Evolutionary conservation across 2,888 invertebrate genomes (phyloP).

Genomic region (Tenthredo amoena): DNA sequence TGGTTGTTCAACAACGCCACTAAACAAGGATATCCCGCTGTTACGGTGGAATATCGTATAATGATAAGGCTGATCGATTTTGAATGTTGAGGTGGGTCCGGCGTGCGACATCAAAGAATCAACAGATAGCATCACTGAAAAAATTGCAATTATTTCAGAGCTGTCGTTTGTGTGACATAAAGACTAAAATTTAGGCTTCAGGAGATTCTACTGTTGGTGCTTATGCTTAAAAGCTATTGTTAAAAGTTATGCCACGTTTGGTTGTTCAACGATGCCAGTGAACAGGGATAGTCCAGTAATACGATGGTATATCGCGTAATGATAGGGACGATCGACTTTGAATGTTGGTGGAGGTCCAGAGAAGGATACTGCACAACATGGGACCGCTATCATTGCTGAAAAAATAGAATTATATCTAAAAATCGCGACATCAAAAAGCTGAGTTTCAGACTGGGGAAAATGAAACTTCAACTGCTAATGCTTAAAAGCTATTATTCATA

Average conservation of each 20-base stretch:
- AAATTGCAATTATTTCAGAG: not conserved
- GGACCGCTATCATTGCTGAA: not conserved
- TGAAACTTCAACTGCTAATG: too few species aligned
- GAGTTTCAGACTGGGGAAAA: not conserved
- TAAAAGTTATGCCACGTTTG: not conserved
- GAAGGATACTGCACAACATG: too few species aligned
- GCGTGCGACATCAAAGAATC: not conserved
- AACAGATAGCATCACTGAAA: not conserved
- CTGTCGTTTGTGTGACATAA: too few species aligned
- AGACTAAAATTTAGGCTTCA: not conserved
- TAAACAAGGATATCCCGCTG: not conserved
- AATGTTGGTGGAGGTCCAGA: too few species aligned
- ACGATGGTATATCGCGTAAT: slow-evolving; percentile 11
- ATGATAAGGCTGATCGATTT: slow-evolving; percentile 4
- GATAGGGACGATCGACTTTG: not conserved
- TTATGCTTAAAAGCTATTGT: not conserved
- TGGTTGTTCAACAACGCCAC: slow-evolving; percentile 24
- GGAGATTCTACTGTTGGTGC: too few species aligned
- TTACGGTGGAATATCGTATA: slow-evolving; percentile 32
- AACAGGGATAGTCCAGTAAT: not conserved
- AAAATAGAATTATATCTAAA: not conserved
- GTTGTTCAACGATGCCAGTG: not conserved
- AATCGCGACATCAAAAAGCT: not conserved
- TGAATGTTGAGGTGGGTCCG: not conserved
- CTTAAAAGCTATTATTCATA: not conserved